Evolutionary conservation across 1,140 invertebrate species (phyloP).

Genomic region (Drosophila burlai): DNA sequence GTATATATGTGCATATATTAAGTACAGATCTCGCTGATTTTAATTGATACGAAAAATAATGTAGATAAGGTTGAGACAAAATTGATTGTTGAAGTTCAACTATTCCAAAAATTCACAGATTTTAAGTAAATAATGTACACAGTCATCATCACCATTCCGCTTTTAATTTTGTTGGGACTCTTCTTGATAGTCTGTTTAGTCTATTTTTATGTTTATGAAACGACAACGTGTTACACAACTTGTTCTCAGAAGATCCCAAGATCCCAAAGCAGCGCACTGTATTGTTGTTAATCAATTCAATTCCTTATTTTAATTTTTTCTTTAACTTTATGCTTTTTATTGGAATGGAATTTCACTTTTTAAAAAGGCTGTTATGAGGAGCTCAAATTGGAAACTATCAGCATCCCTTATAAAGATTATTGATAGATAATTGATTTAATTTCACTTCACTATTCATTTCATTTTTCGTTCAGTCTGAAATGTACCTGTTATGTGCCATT

Average conservation of each 20-base stretch:
- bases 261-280: not conserved
- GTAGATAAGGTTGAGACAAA: not conserved
- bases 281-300: not conserved
- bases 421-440: not conserved
- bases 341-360: too few species aligned
- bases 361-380: not conserved
- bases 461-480: not conserved
- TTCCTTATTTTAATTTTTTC: not conserved
- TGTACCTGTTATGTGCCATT: not conserved
- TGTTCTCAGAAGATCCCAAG: not conserved
- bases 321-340: not conserved
- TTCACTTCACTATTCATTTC: not conserved
- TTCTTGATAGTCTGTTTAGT: slow-evolving; percentile 1
- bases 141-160: not conserved
- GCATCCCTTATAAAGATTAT: not conserved
- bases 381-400: not conserved
- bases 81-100: not conserved
- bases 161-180: slow-evolving; percentile 1
- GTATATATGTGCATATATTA: slow-evolving; percentile 15
- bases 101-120: not conserved
- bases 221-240: slow-evolving; percentile 13
- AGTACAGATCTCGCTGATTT: slow-evolving; percentile 25
- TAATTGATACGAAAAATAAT: not conserved
- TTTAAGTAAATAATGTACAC: not conserved
- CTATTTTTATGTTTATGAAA: slow-evolving; percentile 17